Percentiles rank a stretch among this genome's conserved stretches.
These are phyloP conservation scores for Thumatha senex DNA, from an alignment of 2,888 invertebrate genomes.

Conservation along the genomic window DNA sequence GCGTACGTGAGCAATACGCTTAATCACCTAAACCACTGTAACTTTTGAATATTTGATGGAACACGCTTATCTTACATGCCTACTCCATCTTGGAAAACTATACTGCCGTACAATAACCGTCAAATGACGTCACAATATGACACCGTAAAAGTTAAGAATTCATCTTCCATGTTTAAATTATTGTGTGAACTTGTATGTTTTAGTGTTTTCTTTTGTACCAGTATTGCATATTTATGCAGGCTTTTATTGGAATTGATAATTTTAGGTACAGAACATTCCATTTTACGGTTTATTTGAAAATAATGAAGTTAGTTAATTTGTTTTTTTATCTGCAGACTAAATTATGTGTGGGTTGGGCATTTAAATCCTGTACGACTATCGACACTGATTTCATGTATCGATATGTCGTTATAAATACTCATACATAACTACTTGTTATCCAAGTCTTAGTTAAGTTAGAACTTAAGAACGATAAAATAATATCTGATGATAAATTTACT, in stretches of 20 bases:
- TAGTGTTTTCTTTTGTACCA: conserved; percentile 38
- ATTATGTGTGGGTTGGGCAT: conserved; percentile 37
- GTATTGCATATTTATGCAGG: conserved; percentile 32
- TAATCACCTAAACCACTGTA: conserved; percentile 26
- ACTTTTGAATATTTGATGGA: conserved; percentile 37
- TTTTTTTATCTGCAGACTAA: conserved; percentile 38
- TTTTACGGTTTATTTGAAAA: conserved; percentile 25
- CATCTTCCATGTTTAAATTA: conserved; percentile 42
- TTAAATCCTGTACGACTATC: conserved; percentile 35
- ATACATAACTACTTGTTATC: conserved; percentile 75
- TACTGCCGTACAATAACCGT: conserved; percentile 31
- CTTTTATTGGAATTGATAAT: conserved; percentile 42
- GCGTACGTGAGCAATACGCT: conserved; percentile 29
- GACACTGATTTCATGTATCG: conserved; percentile 40
- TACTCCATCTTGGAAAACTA: conserved; percentile 34
- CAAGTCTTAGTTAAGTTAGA: conserved; percentile 80
- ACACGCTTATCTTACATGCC: conserved; percentile 16
- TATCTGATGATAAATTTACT: conserved; percentile 84
- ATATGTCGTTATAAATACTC: conserved; percentile 49
- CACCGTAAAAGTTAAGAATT: conserved; percentile 35
- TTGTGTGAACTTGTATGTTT: conserved; percentile 41
- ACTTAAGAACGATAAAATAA: conserved; percentile 80
- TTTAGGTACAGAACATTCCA: conserved; percentile 39
- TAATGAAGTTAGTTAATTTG: conserved; percentile 39
- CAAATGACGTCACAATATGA: conserved; percentile 40